Conservation (phyloP, 2,113 vertebrate species). For the Meriones unguiculatus region DNA sequence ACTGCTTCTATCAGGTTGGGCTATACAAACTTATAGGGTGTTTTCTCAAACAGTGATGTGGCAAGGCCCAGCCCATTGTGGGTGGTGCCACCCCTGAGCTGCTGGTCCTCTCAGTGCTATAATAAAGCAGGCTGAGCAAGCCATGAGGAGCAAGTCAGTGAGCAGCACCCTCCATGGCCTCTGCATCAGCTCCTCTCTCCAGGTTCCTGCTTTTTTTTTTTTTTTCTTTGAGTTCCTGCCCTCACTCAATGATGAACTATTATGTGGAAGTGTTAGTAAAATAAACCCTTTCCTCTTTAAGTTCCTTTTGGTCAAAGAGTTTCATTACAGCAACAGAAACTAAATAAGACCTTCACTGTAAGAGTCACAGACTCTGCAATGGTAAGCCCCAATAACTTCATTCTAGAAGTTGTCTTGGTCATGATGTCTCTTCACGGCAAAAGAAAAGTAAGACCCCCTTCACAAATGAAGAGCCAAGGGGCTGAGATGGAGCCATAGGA, state of each 20-base stretch:
- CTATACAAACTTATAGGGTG: not conserved
- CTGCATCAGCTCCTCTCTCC: not conserved
- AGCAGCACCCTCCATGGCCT: not conserved
- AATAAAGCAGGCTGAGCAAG: not conserved
- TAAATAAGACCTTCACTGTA: not conserved
- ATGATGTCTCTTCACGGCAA: not conserved
- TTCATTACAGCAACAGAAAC: not conserved
- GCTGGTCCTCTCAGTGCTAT: not conserved
- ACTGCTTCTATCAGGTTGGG: not conserved
- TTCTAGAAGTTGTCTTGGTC: not conserved
- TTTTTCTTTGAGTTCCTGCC: not conserved
- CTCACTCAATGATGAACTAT: not conserved
- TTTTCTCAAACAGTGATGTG: not conserved
- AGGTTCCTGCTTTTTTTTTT: not conserved
- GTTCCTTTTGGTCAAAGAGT: not conserved
- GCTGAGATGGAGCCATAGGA: not conserved
- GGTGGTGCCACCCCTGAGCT: not conserved
- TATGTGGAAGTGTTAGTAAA: not conserved
- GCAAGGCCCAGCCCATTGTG: not conserved
- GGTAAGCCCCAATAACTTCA: not conserved
- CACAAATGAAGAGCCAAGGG: not conserved
- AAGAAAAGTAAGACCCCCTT: not conserved
- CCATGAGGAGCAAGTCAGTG: not conserved
- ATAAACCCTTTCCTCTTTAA: not conserved
- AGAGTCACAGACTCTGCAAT: not conserved